Conservation (phyloP, 2,113 vertebrate genomes). For the Equus quagga region DNA sequence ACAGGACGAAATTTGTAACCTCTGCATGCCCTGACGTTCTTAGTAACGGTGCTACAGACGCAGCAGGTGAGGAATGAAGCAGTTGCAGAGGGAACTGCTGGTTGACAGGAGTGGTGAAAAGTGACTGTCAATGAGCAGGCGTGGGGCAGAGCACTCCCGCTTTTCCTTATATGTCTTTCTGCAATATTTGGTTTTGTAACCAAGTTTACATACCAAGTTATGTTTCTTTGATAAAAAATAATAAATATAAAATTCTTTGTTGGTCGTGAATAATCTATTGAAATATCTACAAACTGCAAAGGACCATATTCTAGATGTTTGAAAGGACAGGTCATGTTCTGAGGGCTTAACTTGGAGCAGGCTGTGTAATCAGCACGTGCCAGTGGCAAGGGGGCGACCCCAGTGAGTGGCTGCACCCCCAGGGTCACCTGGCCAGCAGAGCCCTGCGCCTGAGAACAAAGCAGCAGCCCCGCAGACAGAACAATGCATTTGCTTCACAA, state of each 20-base stretch:
- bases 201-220: background rate
- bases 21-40: background rate
- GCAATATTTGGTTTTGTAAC: background rate
- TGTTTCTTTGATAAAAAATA: slow-evolving; percentile 5
- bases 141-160: background rate
- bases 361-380: background rate
- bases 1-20: background rate
- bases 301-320: background rate
- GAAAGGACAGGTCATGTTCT: background rate
- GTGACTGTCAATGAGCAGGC: background rate
- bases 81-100: background rate
- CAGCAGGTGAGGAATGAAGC: background rate
- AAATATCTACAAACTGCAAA: background rate
- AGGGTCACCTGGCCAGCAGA: background rate
- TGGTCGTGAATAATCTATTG: background rate
- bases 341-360: background rate
- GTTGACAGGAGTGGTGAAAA: background rate
- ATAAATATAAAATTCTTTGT: background rate
- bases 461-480: background rate
- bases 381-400: background rate
- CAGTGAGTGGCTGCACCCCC: background rate
- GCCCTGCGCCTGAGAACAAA: background rate
- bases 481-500: background rate
- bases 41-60: background rate
- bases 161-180: background rate